Percentiles rank a stretch among this genome's conserved stretches.
Evolutionary conservation across 2,888 invertebrate species (phyloP).

Genomic region (Sussaba pulchella): DNA sequence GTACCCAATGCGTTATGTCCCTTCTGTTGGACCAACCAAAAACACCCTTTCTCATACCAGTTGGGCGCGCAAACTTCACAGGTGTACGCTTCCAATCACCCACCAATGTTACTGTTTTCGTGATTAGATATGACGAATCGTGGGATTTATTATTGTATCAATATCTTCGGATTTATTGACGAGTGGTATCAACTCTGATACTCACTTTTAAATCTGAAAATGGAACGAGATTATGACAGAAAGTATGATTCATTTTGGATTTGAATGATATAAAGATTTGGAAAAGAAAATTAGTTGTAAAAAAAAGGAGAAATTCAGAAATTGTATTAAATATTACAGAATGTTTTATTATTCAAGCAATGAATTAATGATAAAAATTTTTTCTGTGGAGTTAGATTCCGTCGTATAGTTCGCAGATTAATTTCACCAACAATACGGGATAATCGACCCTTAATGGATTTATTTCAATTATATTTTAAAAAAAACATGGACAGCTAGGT

Average conservation of each 20-base stretch:
- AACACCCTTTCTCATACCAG: conserved; percentile 1
- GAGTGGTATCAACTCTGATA: not conserved
- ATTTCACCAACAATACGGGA: not conserved
- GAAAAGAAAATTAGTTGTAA: too few relatives aligned
- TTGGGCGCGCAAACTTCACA: not conserved
- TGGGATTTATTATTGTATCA: conserved; percentile 40
- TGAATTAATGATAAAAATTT: too few relatives aligned
- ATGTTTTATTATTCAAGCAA: too few relatives aligned
- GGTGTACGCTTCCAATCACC: conserved; percentile 19
- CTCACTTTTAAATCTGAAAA: conserved; percentile 11
- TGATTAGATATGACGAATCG: conserved; percentile 52
- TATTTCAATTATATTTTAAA: not conserved
- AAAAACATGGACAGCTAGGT: not conserved
- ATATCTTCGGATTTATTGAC: conserved; percentile 50
- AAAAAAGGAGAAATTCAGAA: too few relatives aligned
- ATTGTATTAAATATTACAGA: too few relatives aligned
- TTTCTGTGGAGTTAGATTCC: too few relatives aligned
- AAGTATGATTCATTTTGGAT: not conserved
- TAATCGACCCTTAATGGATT: not conserved
- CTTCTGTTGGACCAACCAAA: conserved; percentile 29
- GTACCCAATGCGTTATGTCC: conserved; percentile 25
- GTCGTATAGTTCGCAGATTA: not conserved
- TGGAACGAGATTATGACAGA: not conserved
- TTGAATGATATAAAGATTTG: too few relatives aligned
- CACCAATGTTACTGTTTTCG: conserved; percentile 36